phyloP scores from a whole-genome alignment of 2,113 vertebrate species.

The Ursus arctos region DNA sequence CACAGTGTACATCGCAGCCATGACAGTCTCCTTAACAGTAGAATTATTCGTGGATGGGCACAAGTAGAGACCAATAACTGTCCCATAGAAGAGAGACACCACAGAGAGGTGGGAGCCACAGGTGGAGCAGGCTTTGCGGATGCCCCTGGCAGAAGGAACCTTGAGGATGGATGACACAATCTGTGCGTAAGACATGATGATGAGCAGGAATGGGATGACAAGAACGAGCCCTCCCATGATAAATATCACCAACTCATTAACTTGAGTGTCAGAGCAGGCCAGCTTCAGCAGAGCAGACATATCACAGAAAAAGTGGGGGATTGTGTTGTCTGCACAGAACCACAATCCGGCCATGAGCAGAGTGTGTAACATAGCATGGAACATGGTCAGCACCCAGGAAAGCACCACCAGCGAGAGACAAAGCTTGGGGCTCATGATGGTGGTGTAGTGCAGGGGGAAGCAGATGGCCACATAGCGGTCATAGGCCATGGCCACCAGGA shows the following conservation, averaged over 20 bases:
- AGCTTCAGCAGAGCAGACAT: not conserved
- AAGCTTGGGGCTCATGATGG: slow-evolving; percentile 56
- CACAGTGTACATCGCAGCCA: slow-evolving; percentile 72
- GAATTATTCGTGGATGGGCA: slow-evolving; percentile 48
- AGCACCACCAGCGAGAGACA: slow-evolving; percentile 21
- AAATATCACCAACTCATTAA: slow-evolving; percentile 70
- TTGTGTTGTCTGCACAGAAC: slow-evolving; percentile 59
- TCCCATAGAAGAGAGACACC: slow-evolving; percentile 78
- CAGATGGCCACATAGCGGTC: slow-evolving; percentile 72
- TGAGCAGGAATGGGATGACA: slow-evolving; percentile 63
- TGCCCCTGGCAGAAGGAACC: not conserved
- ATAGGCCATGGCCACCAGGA: no score
- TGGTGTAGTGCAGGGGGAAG: slow-evolving; percentile 67
- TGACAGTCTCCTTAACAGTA: slow-evolving; percentile 52
- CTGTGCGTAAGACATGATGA: slow-evolving; percentile 64
- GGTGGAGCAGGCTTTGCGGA: slow-evolving; percentile 77
- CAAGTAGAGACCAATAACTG: slow-evolving; percentile 65
- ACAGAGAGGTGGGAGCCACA: slow-evolving; percentile 78
- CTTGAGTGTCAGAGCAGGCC: slow-evolving; percentile 63
- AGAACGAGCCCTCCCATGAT: slow-evolving; percentile 50
- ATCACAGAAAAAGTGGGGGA: slow-evolving; percentile 80
- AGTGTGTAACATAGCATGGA: slow-evolving; percentile 75
- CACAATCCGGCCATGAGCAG: slow-evolving; percentile 50
- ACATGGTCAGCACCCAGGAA: slow-evolving; percentile 33
- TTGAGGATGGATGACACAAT: slow-evolving; percentile 71